Conservation (phyloP, 2,797 vertebrate genomes). For the Pipistrellus nathusii region DNA sequence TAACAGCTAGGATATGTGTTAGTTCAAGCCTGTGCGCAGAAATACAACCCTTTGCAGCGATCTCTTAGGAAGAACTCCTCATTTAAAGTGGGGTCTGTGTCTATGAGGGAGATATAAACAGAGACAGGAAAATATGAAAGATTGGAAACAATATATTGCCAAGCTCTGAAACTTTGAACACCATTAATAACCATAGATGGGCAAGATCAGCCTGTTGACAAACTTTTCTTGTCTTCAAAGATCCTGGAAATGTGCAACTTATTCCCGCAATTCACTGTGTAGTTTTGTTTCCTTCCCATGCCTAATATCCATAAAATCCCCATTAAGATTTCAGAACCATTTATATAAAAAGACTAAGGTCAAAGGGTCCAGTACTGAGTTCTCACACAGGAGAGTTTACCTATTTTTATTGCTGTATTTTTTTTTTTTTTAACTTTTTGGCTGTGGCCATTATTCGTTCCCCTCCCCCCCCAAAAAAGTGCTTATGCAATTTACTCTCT, state of each 20-base stretch:
- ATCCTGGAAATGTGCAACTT: conserved; percentile 8
- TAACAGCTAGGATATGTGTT: conserved; percentile 83
- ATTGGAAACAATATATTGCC: conserved; percentile 60
- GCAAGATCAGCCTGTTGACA: conserved; percentile 52
- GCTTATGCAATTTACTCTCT: neutral
- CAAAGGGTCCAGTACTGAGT: conserved; percentile 37
- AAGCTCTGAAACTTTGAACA: conserved; percentile 65
- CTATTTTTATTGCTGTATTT: conserved; percentile 29
- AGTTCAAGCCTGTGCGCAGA: conserved; percentile 80
- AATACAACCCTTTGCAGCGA: conserved; percentile 78
- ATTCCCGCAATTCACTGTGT: neutral
- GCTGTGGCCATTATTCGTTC: neutral
- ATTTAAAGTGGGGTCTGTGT: conserved; percentile 78
- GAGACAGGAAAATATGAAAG: conserved; percentile 79
- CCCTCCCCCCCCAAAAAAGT: neutral
- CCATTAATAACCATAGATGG: conserved; percentile 76
- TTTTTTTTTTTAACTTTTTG: conserved; percentile 43
- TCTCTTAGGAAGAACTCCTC: conserved; percentile 81
- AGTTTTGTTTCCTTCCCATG: neutral
- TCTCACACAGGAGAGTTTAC: neutral
- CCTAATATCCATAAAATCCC: conserved; percentile 59
- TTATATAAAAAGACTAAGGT: conserved; percentile 50
- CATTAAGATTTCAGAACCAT: conserved; percentile 55
- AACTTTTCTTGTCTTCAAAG: conserved; percentile 55
- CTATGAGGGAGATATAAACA: conserved; percentile 77